phyloP scores from a whole-genome alignment of 1,140 invertebrate genomes.

The Mya arenaria region DNA sequence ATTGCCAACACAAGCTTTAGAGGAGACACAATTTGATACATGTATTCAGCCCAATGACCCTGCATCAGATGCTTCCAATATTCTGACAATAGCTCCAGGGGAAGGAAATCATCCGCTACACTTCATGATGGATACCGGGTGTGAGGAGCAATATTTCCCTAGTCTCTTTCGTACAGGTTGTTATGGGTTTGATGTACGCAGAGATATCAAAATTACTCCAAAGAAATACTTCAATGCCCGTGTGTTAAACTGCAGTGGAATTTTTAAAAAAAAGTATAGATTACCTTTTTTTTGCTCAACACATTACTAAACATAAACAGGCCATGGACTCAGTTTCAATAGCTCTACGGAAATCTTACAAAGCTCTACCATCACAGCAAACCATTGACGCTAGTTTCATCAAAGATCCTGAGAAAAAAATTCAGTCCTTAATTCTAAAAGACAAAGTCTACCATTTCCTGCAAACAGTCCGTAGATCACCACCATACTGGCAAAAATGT shows the following conservation, averaged over 20 bases:
- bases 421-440: constrained; percentile 24
- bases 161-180: constrained; percentile 34
- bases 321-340: constrained; percentile 26
- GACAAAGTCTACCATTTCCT: not conserved
- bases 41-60: constrained; percentile 27
- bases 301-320: constrained; percentile 44
- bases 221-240: constrained; percentile 52
- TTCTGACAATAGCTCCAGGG: constrained; percentile 23
- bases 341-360: constrained; percentile 36
- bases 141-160: constrained; percentile 35
- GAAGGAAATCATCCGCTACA: constrained; percentile 43
- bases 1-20: not conserved
- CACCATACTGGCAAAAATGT: constrained; percentile 33
- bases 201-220: constrained; percentile 10
- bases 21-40: constrained; percentile 20
- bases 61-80: not conserved
- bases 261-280: constrained; percentile 27
- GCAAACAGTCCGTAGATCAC: not conserved
- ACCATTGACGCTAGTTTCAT: constrained; percentile 11
- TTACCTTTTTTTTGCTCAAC: constrained; percentile 54
- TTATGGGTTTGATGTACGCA: constrained; percentile 30
- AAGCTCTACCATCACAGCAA: not conserved
- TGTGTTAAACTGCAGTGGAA: constrained; percentile 32
- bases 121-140: constrained; percentile 14
- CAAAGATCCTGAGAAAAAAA: constrained; percentile 12